Percentiles rank a stretch among this genome's conserved stretches.
phyloP scores from a whole-genome alignment of 2,113 vertebrate species.

The Lycocorax pyrrhopterus region DNA sequence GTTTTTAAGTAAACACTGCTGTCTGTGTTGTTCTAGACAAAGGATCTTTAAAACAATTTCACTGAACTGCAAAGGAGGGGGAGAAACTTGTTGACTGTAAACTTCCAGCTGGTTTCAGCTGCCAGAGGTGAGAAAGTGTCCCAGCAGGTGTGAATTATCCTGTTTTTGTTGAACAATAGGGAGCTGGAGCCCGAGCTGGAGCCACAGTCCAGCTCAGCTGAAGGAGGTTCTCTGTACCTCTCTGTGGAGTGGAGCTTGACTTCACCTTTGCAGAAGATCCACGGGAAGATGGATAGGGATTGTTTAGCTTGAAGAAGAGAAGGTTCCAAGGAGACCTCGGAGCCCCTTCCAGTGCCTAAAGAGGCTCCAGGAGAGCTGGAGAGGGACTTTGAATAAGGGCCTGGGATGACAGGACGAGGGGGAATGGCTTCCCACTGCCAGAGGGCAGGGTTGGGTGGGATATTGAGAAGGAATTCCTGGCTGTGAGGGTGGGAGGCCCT shows the following conservation, averaged over 20 bases:
- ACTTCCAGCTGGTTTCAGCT: neutral
- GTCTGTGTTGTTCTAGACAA: neutral
- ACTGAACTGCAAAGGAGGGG: neutral
- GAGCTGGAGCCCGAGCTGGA: neutral
- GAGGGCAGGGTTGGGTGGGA: fast-evolving
- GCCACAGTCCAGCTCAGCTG: neutral
- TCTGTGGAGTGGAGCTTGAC: neutral
- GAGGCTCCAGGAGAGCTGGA: neutral
- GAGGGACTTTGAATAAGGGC: neutral
- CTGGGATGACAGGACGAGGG: neutral
- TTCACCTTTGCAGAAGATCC: neutral
- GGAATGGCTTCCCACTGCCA: neutral
- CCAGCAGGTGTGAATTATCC: neutral
- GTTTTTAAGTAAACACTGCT: neutral
- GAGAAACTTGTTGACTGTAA: neutral
- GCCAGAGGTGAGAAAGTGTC: neutral
- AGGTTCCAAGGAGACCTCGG: fast-evolving
- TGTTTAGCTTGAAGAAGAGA: neutral
- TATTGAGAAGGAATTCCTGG: fast-evolving
- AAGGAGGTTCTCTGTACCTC: neutral
- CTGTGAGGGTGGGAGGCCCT: neutral
- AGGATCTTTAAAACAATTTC: neutral
- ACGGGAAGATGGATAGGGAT: neutral
- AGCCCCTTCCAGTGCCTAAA: neutral
- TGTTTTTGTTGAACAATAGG: neutral